Conservation (phyloP, 2,888 invertebrate species). For the Troides oblongomaculatus region DNA sequence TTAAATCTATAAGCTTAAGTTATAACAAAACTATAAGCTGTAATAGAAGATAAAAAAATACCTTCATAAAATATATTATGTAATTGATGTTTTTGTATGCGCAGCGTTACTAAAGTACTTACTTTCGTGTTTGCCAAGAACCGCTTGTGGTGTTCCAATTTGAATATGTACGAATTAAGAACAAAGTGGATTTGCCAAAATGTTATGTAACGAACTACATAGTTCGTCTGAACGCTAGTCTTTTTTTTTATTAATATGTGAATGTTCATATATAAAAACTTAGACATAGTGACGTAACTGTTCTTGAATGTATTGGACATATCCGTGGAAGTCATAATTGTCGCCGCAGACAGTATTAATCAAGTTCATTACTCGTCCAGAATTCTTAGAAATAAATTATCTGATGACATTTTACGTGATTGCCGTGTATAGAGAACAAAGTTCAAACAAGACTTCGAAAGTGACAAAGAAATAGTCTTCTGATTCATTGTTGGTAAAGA, state of each 20-base stretch:
- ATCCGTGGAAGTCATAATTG: neutral
- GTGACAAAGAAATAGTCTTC: neutral
- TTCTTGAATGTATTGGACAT: neutral
- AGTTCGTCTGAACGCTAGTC: too few relatives aligned
- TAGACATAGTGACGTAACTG: neutral
- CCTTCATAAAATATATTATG: neutral
- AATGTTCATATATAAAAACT: neutral
- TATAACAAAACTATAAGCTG: too few relatives aligned
- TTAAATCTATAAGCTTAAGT: too few relatives aligned
- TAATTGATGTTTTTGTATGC: neutral
- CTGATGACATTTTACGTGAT: neutral
- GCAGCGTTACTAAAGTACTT: slow-evolving; percentile 6
- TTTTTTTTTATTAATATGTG: neutral
- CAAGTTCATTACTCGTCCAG: neutral
- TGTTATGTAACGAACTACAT: slow-evolving; percentile 11
- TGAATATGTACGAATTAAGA: slow-evolving; percentile 19
- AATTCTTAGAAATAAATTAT: neutral
- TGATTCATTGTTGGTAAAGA: neutral
- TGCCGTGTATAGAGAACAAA: neutral
- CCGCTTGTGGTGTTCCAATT: slow-evolving; percentile 23
- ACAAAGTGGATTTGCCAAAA: slow-evolving; percentile 14
- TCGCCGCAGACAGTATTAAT: neutral
- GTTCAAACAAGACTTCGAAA: neutral
- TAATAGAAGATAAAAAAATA: too few relatives aligned
- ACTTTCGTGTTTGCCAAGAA: slow-evolving; percentile 19